Evolutionary conservation across 2,113 vertebrate species (phyloP).

Genomic region (Harpagus bidentatus): DNA sequence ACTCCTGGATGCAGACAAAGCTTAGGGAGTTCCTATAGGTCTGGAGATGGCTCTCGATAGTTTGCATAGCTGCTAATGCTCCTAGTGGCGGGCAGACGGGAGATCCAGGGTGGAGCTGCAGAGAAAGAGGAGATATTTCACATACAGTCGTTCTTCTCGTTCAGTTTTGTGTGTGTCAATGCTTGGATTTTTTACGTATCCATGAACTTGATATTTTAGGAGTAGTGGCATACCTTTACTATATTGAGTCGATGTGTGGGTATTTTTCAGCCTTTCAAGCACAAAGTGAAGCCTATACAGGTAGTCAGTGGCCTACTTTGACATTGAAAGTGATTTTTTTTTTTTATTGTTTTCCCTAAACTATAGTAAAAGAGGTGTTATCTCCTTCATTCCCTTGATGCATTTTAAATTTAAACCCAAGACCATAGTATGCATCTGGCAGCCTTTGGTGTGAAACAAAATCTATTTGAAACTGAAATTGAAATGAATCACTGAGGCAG

Average conservation of each 20-base stretch:
- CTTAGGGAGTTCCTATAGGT: neutral
- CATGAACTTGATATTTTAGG: neutral
- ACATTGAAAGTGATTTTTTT: slow-evolving; percentile 32
- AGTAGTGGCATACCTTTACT: neutral
- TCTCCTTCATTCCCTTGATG: slow-evolving; percentile 40
- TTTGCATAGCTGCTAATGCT: neutral
- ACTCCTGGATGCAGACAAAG: neutral
- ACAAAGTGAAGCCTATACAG: neutral
- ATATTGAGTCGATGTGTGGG: neutral
- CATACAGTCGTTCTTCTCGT: neutral
- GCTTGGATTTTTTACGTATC: neutral
- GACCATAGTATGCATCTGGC: slow-evolving; percentile 11
- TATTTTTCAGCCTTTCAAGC: slow-evolving; percentile 18
- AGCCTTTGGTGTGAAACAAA: slow-evolving; percentile 47
- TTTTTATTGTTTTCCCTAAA: slow-evolving; percentile 52
- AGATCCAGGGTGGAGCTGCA: neutral
- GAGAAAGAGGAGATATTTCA: neutral
- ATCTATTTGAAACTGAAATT: slow-evolving; percentile 46
- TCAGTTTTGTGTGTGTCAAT: neutral
- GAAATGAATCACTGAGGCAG: slow-evolving; percentile 47
- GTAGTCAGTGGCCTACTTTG: slow-evolving; percentile 25
- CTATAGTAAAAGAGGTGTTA: slow-evolving; percentile 56
- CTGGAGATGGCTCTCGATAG: neutral
- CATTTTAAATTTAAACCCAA: slow-evolving; percentile 58
- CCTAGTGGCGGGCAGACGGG: neutral